Percentiles rank a stretch among this genome's conserved stretches.
These are phyloP conservation scores for Drosophila rufa DNA, from an alignment of 1,140 invertebrate genomes.

Conservation along the genomic window DNA sequence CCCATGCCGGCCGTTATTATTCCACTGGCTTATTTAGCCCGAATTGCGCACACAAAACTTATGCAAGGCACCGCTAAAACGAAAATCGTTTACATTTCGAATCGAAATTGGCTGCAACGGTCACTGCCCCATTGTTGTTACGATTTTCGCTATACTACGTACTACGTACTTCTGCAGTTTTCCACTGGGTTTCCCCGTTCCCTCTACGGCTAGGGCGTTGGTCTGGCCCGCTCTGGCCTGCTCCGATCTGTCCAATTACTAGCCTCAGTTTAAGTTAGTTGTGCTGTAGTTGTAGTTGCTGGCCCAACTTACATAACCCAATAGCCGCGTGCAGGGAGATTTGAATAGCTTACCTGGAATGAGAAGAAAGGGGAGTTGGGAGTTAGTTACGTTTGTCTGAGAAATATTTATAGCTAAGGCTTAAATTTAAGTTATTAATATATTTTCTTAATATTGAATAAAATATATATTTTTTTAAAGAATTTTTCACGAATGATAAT, in stretches of 20 bases:
- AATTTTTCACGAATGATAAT: too few species aligned
- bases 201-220: conserved; percentile 60
- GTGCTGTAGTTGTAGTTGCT: conserved; percentile 26
- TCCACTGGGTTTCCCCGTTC: background rate
- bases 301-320: conserved; percentile 65
- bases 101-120: conserved; percentile 67
- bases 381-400: conserved; percentile 19
- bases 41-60: conserved; percentile 62
- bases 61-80: conserved; percentile 47
- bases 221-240: conserved; percentile 18
- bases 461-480: too few species aligned
- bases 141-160: conserved; percentile 23
- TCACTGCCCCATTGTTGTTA: conserved; percentile 64
- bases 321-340: conserved; percentile 15
- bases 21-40: conserved; percentile 59
- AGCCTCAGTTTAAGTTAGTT: conserved; percentile 51
- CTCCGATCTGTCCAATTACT: conserved; percentile 72
- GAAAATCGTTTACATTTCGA: conserved; percentile 69
- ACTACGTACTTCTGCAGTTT: background rate
- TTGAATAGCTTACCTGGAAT: conserved; percentile 67
- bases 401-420: background rate
- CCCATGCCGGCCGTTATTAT: conserved; percentile 69
- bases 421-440: too few species aligned
- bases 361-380: conserved; percentile 31
- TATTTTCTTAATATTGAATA: too few species aligned